Base-by-base conservation (phyloP, 2,888 invertebrate species). In the Macrophya annulata region DNA sequence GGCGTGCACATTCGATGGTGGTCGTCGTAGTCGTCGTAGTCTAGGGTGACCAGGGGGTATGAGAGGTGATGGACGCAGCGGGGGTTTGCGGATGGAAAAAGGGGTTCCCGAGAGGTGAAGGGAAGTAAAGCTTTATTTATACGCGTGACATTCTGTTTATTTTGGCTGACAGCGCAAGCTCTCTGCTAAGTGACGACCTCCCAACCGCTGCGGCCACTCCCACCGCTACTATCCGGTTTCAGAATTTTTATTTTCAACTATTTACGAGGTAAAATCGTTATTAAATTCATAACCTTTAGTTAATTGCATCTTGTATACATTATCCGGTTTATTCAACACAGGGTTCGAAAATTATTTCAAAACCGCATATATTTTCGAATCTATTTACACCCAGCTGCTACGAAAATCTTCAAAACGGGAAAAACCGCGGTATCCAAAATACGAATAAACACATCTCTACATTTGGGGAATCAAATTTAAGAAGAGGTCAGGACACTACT, bases 131-230 rank as follows among this genome's bases (percentile, higher is more conserved):
- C 90, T 91, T 91, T 92, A 92, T 92, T 92, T 92, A 92, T 92
- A 92, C 89, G 90, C 90, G 88, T 91, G 92, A 92, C 92, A 92
- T 92, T 92, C 91, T 92, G 92, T 92, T 92, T 92, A 92, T 92
- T 92, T 92, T 91, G 90, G 92, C 92, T 91, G 91, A 90, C 91
- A 89, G 87, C 88, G 87, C 88, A 87, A 87, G 89, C 88, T 87
- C 87, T 87, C 85, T 71, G 86, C 85, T 86, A 88, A 89, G 88
- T 89, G 89, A 89, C 88, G 88, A 89, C 87, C 88, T 85, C 87
- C 88, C 86, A 81, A 79, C 86, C 82, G 65, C 84, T 68, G 84
- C 85, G 82, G n/a, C 81, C 86, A 72, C 86, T 83, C 79, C 85
- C 86, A 74, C 82, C 79, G 62, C 76, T 83, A 68, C 83, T 85